Percentiles rank a stretch among this genome's conserved stretches.
Conservation (phyloP, 1,140 invertebrate species). For the Cryptotermes secundus region DNA sequence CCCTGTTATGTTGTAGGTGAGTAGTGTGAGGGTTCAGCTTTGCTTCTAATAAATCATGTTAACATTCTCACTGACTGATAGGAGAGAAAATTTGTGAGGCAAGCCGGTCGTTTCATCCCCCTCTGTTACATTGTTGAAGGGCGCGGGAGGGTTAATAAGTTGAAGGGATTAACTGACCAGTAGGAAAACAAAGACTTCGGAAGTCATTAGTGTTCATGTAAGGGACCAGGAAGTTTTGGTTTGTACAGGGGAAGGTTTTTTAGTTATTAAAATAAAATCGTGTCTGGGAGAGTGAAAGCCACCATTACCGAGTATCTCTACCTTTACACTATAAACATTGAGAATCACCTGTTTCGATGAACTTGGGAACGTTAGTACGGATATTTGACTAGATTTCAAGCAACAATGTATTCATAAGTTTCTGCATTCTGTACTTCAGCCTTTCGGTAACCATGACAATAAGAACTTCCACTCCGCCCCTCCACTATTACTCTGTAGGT, state of each 20-base stretch:
- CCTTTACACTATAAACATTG: too few species aligned
- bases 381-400: neutral
- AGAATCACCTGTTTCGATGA: neutral
- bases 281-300: neutral
- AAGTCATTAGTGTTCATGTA: neutral
- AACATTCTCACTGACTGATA: slow-evolving; percentile 23
- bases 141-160: neutral
- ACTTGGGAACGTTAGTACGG: neutral
- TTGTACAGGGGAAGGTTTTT: neutral
- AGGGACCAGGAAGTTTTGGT: neutral
- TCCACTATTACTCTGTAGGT: too few species aligned
- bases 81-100: slow-evolving; percentile 17
- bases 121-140: neutral
- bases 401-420: neutral
- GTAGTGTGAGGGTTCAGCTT: neutral
- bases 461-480: too few species aligned
- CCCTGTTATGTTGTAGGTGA: slow-evolving; percentile 11
- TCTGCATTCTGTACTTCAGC: too few species aligned
- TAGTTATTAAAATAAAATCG: neutral
- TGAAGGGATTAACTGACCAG: slow-evolving; percentile 27
- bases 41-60: slow-evolving; percentile 25
- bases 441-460: too few species aligned
- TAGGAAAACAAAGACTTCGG: slow-evolving; percentile 21
- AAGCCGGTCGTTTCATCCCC: slow-evolving; percentile 14
- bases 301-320: neutral